These are phyloP conservation scores for Oceanodroma tethys DNA, from an alignment of 2,113 vertebrate species.

Conservation along the genomic window DNA sequence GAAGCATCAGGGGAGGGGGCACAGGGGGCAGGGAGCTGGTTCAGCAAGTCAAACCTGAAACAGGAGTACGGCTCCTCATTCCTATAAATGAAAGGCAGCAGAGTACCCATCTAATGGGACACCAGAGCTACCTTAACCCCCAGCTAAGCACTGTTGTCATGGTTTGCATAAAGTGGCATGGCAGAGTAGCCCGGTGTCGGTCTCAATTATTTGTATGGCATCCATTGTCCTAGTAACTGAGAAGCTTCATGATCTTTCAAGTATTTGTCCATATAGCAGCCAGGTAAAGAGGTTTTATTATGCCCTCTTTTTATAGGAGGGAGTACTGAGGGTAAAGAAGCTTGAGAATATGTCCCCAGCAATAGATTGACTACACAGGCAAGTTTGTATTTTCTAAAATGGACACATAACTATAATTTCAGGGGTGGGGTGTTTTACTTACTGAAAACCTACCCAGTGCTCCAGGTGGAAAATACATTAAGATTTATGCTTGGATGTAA, in stretches of 20 bases:
- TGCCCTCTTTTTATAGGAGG: not conserved
- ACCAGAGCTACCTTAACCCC: not conserved
- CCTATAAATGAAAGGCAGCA: constrained; percentile 33
- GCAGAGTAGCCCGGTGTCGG: not conserved
- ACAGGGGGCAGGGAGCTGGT: not conserved
- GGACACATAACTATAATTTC: not conserved
- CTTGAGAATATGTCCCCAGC: not conserved
- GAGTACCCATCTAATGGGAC: constrained; percentile 6
- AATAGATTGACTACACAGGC: not conserved
- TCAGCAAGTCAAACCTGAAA: constrained; percentile 27
- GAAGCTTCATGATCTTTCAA: constrained; percentile 51
- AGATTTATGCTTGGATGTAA: constrained; percentile 62
- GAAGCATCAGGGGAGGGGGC: not conserved
- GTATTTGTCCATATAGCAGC: not conserved
- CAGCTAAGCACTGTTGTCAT: not conserved
- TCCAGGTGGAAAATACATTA: constrained; percentile 60
- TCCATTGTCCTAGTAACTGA: constrained; percentile 3
- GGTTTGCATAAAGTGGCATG: constrained; percentile 2
- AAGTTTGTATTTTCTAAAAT: not conserved
- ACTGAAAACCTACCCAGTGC: constrained; percentile 47
- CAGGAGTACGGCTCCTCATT: constrained; percentile 13
- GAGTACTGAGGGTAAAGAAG: not conserved
- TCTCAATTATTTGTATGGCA: constrained; percentile 24
- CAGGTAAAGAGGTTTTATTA: not conserved
- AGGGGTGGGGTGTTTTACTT: not conserved